Conservation (phyloP, 1,140 invertebrate species). For the Macrostomum lignano region DNA sequence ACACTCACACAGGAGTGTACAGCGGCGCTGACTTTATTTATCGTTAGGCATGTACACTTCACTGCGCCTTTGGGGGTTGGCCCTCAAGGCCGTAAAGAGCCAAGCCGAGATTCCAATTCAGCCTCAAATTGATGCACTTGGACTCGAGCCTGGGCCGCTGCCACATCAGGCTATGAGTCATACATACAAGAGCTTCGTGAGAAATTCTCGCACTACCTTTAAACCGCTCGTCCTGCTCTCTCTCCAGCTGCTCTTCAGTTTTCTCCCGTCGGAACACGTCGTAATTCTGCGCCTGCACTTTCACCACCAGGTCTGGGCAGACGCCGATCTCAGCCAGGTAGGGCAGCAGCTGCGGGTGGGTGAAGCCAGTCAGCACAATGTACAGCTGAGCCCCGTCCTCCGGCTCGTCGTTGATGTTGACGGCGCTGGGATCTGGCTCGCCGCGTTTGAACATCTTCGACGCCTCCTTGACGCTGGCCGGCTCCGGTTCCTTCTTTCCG, state of each 20-base stretch:
- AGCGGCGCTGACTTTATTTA: too few relatives aligned
- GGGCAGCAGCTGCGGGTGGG: conserved; percentile 15
- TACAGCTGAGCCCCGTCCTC: conserved; percentile 25
- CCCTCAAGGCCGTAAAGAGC: too few relatives aligned
- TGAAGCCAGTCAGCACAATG: conserved; percentile 19
- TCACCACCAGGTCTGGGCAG: conserved; percentile 13
- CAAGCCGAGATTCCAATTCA: too few relatives aligned
- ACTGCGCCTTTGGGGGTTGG: too few relatives aligned
- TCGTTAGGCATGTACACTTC: too few relatives aligned
- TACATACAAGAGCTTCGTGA: too few relatives aligned
- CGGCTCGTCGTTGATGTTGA: conserved; percentile 28
- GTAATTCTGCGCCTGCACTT: conserved; percentile 8
- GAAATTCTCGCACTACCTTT: too few relatives aligned
- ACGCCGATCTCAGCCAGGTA: conserved; percentile 17
- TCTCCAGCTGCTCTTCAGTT: conserved; percentile 10
- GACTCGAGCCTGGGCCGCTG: too few relatives aligned
- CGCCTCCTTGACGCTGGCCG: conserved; percentile 16
- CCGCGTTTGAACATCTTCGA: conserved; percentile 23
- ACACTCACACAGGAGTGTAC: too few relatives aligned
- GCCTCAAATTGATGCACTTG: too few relatives aligned
- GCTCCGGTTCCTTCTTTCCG: conserved; percentile 20
- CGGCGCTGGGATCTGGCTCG: conserved; percentile 19
- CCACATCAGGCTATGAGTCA: too few relatives aligned
- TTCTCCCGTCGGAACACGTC: too few relatives aligned
- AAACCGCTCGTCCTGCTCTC: conserved; percentile 17